These are phyloP conservation scores for Tyrannus savana DNA, from an alignment of 2,113 vertebrate genomes.

Conservation along the genomic window DNA sequence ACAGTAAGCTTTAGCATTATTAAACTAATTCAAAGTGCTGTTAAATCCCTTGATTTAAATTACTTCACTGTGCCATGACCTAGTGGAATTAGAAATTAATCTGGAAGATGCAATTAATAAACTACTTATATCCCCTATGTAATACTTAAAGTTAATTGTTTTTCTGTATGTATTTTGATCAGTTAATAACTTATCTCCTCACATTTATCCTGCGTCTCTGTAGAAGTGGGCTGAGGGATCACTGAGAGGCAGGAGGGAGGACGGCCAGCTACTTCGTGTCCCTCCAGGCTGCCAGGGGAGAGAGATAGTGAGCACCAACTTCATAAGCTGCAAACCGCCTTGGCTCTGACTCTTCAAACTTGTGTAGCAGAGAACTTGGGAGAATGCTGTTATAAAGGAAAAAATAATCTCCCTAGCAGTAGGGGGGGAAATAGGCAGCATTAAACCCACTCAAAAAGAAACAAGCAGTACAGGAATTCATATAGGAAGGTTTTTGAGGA, in stretches of 20 bases:
- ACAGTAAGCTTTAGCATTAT: not conserved
- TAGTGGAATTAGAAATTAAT: constrained; percentile 29
- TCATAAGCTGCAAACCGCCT: not conserved
- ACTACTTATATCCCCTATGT: not conserved
- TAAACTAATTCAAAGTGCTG: not conserved
- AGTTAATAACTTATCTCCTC: not conserved
- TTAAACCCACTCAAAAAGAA: not conserved
- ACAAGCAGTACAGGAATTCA: not conserved
- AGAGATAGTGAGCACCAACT: not conserved
- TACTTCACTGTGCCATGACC: not conserved
- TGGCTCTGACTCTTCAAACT: not conserved
- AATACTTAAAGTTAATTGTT: not conserved
- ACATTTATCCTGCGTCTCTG: fast-evolving
- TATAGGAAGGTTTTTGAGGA: not conserved
- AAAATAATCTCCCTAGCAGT: not conserved
- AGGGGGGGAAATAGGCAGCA: not conserved
- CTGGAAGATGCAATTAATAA: not conserved
- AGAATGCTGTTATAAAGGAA: not conserved
- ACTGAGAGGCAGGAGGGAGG: not conserved
- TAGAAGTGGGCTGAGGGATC: not conserved
- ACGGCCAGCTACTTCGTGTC: not conserved
- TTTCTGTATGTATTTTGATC: not conserved
- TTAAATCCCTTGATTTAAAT: constrained; percentile 38
- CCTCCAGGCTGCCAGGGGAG: not conserved
- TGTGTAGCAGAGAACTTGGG: not conserved